A percentile compares a stretch with the other conserved stretches of the same genome.
Conservation (phyloP, 2,888 invertebrate genomes). For the Anoncus sp. region DNA sequence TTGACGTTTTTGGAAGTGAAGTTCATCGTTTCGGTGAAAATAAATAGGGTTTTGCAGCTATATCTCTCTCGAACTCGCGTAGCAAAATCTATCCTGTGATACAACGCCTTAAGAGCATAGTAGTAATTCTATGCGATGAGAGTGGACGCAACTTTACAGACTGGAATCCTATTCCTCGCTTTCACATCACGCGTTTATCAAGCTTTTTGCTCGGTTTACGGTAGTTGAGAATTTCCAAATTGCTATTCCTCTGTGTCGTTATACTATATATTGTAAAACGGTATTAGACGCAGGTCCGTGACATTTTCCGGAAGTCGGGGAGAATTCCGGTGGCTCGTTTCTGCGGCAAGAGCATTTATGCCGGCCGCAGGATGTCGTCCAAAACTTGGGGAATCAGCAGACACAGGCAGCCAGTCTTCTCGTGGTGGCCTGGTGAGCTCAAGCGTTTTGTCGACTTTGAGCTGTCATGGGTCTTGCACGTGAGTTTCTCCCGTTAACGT, state of each 20-base stretch:
- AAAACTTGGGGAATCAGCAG: conserved; percentile 50
- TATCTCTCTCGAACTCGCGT: too few relatives aligned
- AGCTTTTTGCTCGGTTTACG: conserved; percentile 33
- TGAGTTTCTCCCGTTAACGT: conserved; percentile 47
- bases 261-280: conserved; percentile 3
- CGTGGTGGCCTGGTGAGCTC: conserved; percentile 9
- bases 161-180: background rate
- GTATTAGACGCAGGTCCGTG: conserved; percentile 27
- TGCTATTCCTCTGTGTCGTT: background rate
- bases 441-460: conserved; percentile 58
- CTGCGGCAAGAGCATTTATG: conserved; percentile 18
- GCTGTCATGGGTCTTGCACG: conserved; percentile 48
- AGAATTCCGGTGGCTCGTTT: conserved; percentile 39
- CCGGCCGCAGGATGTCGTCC: conserved; percentile 27
- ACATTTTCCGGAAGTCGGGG: conserved; percentile 28
- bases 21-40: too few relatives aligned
- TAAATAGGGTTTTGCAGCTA: too few relatives aligned
- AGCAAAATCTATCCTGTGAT: too few relatives aligned
- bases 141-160: background rate
- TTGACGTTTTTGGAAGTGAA: too few relatives aligned
- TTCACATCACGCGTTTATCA: background rate
- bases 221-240: conserved; percentile 20
- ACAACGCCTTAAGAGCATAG: background rate
- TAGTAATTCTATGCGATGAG: background rate
- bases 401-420: conserved; percentile 11